Evolutionary conservation across 2,888 invertebrate species (phyloP).

Genomic region (Ornithoptera alexandrae): DNA sequence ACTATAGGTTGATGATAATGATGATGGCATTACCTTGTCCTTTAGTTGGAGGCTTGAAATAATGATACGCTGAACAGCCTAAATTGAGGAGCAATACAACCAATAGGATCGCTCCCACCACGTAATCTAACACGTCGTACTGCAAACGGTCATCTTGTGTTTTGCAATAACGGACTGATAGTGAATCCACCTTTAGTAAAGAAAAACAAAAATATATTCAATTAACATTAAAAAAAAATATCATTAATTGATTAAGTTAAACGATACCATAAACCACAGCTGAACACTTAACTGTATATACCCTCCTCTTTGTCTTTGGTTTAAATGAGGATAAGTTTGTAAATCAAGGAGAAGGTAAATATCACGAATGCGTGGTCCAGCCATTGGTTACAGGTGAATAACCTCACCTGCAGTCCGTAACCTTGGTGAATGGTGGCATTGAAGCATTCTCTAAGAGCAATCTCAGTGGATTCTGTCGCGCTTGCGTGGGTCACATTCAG

Average conservation of each 20-base stretch:
- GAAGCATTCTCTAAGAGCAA: slow-evolving; percentile 53
- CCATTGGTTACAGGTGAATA: too few species aligned
- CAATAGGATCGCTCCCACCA: slow-evolving; percentile 57
- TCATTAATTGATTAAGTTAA: too few species aligned
- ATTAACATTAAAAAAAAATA: too few species aligned
- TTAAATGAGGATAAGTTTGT: too few species aligned
- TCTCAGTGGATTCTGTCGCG: slow-evolving; percentile 48
- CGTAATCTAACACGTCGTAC: slow-evolving; percentile 57
- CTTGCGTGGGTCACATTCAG: slow-evolving; percentile 59
- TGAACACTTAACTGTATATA: too few species aligned
- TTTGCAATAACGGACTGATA: slow-evolving; percentile 71
- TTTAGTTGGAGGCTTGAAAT: slow-evolving; percentile 56
- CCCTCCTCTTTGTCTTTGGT: too few species aligned
- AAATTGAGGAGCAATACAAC: slow-evolving; percentile 56
- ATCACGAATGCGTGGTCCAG: too few species aligned
- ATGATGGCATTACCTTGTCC: slow-evolving; percentile 47
- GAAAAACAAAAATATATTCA: background rate
- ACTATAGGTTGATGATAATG: too few species aligned
- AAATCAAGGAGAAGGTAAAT: too few species aligned
- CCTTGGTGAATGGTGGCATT: slow-evolving; percentile 57
- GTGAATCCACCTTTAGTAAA: slow-evolving; percentile 51
- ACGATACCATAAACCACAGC: too few species aligned
- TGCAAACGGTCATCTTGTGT: slow-evolving; percentile 59
- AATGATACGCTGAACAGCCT: slow-evolving; percentile 65
- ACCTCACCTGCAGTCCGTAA: slow-evolving; percentile 64